Evolutionary conservation across 2,113 vertebrate species (phyloP), one percentile per base, ranked within the genome.

Genomic region (Delphinus delphis): DNA sequence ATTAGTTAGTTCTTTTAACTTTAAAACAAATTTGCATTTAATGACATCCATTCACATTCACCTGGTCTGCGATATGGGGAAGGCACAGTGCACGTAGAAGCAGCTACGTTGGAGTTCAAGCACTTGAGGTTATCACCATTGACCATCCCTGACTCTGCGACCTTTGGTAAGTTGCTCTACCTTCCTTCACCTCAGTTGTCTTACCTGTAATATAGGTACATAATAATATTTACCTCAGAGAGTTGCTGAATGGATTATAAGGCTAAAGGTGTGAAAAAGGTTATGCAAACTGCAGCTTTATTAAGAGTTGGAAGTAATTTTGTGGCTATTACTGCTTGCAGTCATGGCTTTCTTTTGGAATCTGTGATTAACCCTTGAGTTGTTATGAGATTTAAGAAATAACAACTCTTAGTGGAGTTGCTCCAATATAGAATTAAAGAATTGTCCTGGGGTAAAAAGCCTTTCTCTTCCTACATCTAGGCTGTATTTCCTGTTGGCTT

Each of bases 331-430:
- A 31, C 44, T 80, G 14, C 65, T 95, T 96, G 17, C 5, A 71
- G 33, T 86, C 55, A 55, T 86, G 38, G 26, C 71, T 84, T 87
- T 87, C 25, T 67, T 58, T 87, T 81, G 38, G 53, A 91, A 53
- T 91, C 58, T 96, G 26, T 87, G 74, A 81, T 87, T 67, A 68
- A 96, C 38, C 65, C 50, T 79, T 92, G 65, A 89, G 53, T 88
- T 93, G 33, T 89, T 95, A 67, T 8, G 55, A 67, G 36, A 85
- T 71, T 88, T 92, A 93, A 15, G 84, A 79, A 95, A 71, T 84
- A 76, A 82, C 44, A 58, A 1, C 33, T 83, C 17, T 83, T 88
- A 36, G 44, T 65, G 77, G 63, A 8, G 25, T 84, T 88, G 44
- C 81, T 95, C 53, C 28, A 95, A 71, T 8, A 63, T 79, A 58